Evolutionary conservation across 2,113 vertebrate genomes (phyloP), one percentile per base, ranked within the genome.

Genomic region (Heterotilapia buettikoferi): DNA sequence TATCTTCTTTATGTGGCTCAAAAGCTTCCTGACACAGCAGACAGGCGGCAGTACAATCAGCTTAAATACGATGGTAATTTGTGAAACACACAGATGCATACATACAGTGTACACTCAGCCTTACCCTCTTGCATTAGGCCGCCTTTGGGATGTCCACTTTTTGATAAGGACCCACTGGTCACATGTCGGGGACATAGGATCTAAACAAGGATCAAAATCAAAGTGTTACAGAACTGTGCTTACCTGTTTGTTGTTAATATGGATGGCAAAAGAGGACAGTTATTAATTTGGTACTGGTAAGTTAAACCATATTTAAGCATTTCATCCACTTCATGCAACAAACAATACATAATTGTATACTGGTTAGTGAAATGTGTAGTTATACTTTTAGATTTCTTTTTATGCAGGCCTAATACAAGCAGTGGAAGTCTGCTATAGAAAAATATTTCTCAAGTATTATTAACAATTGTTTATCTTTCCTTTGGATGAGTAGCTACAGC

Each of bases 161-260:
- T 96, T 96, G 29, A 90, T 63, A 76, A 96, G 80, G 7, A 95
- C 84, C 95, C 95, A 96, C 82, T 96, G 93, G 84, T 96, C 95
- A 92, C 95, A 96, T 3, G 91, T 90, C 52, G 92, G 79, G n/a
- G 94, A 95, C 14, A 78, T 57, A 4, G 95, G 95, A 92, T 95
- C 95, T 96, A 68, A 59, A 47, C 14, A 85, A 76, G 5, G 68
- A 79, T 84, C 13, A 82, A 12, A 18, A 5, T 31, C 1, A 53
- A 5, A 9, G 18, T 21, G n/a, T 16, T 61, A 43, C 53, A 10
- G 43, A 14, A 24, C 4, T 24, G 1, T 6, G 21, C 12, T 45
- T 52, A 53, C 6, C 2, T 3, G 78, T 19, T 52, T 78, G 71
- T 76, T 29, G 9, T 6, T 78, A 78, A 78, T n/a, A 31, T 7